Base-by-base conservation (phyloP, 1,140 invertebrate species). In the Bombus haemorrhoidalis region DNA sequence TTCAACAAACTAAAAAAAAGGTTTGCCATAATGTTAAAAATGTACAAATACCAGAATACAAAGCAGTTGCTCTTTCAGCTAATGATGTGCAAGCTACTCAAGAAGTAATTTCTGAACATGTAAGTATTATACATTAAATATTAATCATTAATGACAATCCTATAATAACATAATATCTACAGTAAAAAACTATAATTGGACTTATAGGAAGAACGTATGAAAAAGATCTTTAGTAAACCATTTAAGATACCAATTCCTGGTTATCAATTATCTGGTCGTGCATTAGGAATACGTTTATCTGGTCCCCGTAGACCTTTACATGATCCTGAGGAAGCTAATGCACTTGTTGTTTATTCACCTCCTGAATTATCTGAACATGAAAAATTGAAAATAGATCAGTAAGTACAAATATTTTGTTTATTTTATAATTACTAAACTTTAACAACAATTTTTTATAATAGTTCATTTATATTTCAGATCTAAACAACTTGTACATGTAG, bases 201-300 rank as follows among this genome's bases (percentile, higher is more conserved):
- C 83, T 92, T 95, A 64, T 94, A 98, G 97, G 98, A 98, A 95
- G 96, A 96, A 72, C 94, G 98, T 28, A 99, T 99, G 83, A 96
- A 96, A 84, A 97, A 97, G 90, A 96, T 99, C 86, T 92, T 99
- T 2, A 97, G 96, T n/a, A 98, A 97, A 92, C 98, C 98, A 12
- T 99, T 99, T 92, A 98, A 98, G 95, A 97, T 99, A 73, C 99
- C 99, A 10, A 98, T 99, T 86, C 97, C 97, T 28, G 99, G 99
- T 91, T 99, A 99, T 95, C 96, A 97, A 66, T 96, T 96, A 1
- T 97, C 96, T 57, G 97, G 96, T 91, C 96, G 97, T 92, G 96
- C 96, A 53, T 94, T 99, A 15, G 98, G 98, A 1, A 96, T 98
- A 71, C 95, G 97, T 77, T 95, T 98, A 64, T 95, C 96, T 89